These are phyloP conservation scores for Chaenocephalus aceratus DNA, from an alignment of 2,113 vertebrate species.

Conservation along the genomic window DNA sequence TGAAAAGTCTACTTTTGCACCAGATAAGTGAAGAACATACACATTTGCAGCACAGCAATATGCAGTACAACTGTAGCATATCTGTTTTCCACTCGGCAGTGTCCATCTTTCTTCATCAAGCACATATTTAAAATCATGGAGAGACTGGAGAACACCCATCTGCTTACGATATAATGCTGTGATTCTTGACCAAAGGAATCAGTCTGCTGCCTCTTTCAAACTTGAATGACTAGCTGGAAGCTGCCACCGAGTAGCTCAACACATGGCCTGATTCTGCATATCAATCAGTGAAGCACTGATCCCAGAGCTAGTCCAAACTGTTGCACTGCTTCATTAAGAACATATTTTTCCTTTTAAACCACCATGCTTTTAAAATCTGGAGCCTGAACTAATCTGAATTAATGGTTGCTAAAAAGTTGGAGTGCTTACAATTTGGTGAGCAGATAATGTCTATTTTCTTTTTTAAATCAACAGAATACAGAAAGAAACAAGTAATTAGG, in stretches of 20 bases:
- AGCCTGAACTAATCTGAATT: not conserved
- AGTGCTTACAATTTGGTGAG: not conserved
- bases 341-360: not conserved
- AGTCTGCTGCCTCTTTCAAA: not conserved
- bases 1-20: not conserved
- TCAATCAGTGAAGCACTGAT: slow-evolving; percentile 3
- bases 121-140: not conserved
- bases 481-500: not conserved
- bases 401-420: not conserved
- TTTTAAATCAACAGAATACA: not conserved
- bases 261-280: not conserved
- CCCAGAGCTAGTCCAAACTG: not conserved
- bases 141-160: not conserved
- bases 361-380: not conserved
- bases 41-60: no score
- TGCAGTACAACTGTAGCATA: not conserved
- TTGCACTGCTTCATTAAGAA: slow-evolving; percentile 4
- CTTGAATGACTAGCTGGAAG: not conserved
- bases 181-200: not conserved
- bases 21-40: not conserved
- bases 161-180: not conserved
- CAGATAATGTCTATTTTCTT: not conserved
- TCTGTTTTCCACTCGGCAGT: not conserved
- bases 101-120: not conserved
- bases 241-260: not conserved